Conservation (phyloP, 2,113 vertebrate genomes). For the Cricetomys ansorgei region DNA sequence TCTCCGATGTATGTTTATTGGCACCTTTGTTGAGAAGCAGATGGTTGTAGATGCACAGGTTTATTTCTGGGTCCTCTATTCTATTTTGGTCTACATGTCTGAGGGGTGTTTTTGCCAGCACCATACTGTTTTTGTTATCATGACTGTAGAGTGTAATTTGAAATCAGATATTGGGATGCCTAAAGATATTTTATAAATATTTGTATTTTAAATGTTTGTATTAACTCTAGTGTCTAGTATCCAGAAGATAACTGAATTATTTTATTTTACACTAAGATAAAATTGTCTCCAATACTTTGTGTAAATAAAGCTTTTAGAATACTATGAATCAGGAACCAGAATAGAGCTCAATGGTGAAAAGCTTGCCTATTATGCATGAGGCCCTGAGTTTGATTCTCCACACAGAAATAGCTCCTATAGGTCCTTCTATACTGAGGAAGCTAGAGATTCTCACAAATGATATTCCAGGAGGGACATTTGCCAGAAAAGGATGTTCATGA, state of each 20-base stretch:
- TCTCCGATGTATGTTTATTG: neutral
- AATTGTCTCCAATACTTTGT: neutral
- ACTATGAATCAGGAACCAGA: neutral
- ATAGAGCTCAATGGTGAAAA: neutral
- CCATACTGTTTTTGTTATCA: neutral
- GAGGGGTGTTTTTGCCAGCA: neutral
- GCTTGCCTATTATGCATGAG: neutral
- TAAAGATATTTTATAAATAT: neutral
- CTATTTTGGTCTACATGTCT: neutral
- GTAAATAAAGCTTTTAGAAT: neutral
- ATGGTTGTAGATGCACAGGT: neutral
- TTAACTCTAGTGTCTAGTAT: neutral
- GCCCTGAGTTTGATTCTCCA: neutral
- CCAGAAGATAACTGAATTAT: neutral
- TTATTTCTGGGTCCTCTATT: neutral
- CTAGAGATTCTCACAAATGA: neutral
- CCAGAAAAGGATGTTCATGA: neutral
- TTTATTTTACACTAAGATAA: constrained; percentile 14
- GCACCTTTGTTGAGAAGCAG: neutral
- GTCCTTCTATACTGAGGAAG: neutral
- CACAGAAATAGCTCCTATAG: neutral
- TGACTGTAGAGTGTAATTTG: neutral
- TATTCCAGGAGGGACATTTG: neutral
- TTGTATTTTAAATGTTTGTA: neutral
- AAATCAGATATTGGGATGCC: neutral